Evolutionary conservation across 2,797 vertebrate species (phyloP).

Genomic region (Brotula barbata): DNA sequence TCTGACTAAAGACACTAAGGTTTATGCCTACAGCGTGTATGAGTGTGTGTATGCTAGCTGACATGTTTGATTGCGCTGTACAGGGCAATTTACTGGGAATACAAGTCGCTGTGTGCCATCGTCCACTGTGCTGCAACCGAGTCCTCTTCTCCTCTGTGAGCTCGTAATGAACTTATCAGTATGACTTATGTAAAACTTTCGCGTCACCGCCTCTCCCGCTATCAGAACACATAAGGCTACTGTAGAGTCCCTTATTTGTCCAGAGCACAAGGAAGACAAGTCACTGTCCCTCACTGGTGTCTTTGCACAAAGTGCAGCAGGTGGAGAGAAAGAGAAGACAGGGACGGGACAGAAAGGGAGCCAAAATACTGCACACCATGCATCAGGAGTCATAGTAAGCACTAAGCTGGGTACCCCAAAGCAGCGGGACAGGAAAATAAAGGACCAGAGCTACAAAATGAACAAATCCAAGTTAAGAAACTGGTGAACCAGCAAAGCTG

Average conservation of each 20-base stretch:
- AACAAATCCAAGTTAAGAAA: conserved; percentile 57
- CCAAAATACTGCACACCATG: conserved; percentile 69
- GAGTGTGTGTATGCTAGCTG: conserved; percentile 47
- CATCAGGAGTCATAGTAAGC: conserved; percentile 66
- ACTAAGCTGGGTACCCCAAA: conserved; percentile 65
- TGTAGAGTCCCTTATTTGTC: conserved; percentile 56
- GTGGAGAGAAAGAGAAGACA: conserved; percentile 39
- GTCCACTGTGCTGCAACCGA: conserved; percentile 44
- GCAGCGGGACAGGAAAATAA: conserved; percentile 55
- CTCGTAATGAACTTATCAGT: conserved; percentile 30
- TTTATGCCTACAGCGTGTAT: conserved; percentile 60
- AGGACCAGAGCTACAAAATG: conserved; percentile 62
- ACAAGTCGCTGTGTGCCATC: conserved; percentile 39
- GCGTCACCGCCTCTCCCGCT: conserved; percentile 39
- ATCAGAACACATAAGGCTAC: conserved; percentile 58
- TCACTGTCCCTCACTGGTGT: conserved; percentile 45
- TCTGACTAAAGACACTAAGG: conserved; percentile 56
- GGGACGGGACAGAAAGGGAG: conserved; percentile 19
- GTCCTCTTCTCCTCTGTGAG: conserved; percentile 28
- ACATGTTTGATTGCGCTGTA: conserved; percentile 29
- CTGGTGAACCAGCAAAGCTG: conserved; percentile 62
- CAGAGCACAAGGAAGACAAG: conserved; percentile 62
- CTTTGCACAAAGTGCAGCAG: conserved; percentile 61
- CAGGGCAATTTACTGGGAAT: conserved; percentile 24
- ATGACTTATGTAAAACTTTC: conserved; percentile 44